A percentile compares a stretch with the other conserved stretches of the same genome.
phyloP scores from a whole-genome alignment of 2,888 invertebrate genomes.

The Apamea epomidion region DNA sequence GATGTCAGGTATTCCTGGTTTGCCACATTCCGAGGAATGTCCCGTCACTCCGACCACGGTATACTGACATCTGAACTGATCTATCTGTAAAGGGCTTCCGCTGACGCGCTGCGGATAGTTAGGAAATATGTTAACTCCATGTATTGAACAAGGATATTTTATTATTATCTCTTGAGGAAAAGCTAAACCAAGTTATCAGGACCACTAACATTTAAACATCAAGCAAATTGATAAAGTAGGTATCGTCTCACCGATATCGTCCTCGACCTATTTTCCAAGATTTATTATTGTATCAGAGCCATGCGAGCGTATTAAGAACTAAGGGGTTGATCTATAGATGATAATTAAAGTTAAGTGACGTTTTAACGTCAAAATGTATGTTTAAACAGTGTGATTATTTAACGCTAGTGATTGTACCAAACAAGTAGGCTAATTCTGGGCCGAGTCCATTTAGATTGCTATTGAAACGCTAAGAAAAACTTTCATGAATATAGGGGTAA shows the following conservation, averaged over 20 bases:
- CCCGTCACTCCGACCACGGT: constrained; percentile 88
- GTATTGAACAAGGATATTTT: not conserved
- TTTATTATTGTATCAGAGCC: not conserved
- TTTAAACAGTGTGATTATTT: too few relatives aligned
- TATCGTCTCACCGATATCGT: not conserved
- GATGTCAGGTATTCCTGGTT: constrained; percentile 83
- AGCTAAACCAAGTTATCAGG: not conserved
- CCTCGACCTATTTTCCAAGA: not conserved
- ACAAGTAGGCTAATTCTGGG: too few relatives aligned
- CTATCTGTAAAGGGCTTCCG: constrained; percentile 65
- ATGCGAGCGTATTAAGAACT: not conserved
- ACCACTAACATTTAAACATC: not conserved
- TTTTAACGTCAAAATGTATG: too few relatives aligned
- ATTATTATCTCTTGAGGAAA: too few relatives aligned
- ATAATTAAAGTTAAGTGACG: too few relatives aligned
- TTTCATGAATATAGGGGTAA: too few relatives aligned
- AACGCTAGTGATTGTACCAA: too few relatives aligned
- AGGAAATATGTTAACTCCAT: not conserved
- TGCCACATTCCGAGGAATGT: constrained; percentile 82
- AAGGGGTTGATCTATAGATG: not conserved
- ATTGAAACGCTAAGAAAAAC: too few relatives aligned
- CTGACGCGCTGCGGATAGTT: constrained; percentile 29
- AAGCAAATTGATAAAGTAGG: not conserved
- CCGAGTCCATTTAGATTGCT: too few relatives aligned
- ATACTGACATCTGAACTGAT: constrained; percentile 83